A percentile compares a stretch with the other conserved stretches of the same genome.
Conservation (phyloP, 2,797 vertebrate species). For the Rhodeus uyekii region DNA sequence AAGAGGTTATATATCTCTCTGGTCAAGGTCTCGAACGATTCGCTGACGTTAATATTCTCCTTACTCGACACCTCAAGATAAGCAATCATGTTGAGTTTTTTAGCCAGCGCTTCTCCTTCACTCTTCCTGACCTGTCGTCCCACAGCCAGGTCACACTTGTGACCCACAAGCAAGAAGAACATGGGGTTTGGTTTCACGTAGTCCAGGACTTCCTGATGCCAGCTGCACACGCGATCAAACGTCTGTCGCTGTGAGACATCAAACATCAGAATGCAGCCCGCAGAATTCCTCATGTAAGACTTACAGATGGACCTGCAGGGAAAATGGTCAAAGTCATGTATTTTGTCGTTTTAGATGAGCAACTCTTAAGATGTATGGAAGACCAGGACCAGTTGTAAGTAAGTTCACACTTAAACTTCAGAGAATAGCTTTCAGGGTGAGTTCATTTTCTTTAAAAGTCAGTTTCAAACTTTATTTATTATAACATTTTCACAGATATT, state of each 20-base stretch:
- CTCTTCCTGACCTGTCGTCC: constrained; percentile 42
- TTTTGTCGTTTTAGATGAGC: not conserved
- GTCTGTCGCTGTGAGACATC: constrained; percentile 52
- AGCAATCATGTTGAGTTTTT: constrained; percentile 54
- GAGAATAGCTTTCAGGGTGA: not conserved
- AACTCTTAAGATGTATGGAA: not conserved
- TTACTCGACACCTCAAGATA: constrained; percentile 57
- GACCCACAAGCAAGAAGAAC: constrained; percentile 57
- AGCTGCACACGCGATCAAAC: constrained; percentile 43
- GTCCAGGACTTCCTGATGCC: constrained; percentile 53
- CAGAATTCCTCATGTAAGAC: constrained; percentile 61
- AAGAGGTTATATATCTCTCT: constrained; percentile 47
- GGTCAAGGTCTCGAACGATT: constrained; percentile 45
- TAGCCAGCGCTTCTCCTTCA: constrained; percentile 51
- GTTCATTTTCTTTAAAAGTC: not conserved
- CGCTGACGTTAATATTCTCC: constrained; percentile 50
- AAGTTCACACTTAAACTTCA: not conserved
- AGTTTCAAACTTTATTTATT: not conserved
- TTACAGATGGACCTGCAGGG: constrained; percentile 55
- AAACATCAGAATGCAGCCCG: constrained; percentile 58
- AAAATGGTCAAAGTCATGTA: too few species aligned
- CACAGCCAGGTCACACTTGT: constrained; percentile 52
- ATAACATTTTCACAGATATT: not conserved
- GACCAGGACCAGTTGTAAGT: not conserved
- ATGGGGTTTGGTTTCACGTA: constrained; percentile 55